Percentiles rank a stretch among this genome's conserved stretches.
Conservation (phyloP, 2,113 vertebrate genomes). For the Mustela nigripes region DNA sequence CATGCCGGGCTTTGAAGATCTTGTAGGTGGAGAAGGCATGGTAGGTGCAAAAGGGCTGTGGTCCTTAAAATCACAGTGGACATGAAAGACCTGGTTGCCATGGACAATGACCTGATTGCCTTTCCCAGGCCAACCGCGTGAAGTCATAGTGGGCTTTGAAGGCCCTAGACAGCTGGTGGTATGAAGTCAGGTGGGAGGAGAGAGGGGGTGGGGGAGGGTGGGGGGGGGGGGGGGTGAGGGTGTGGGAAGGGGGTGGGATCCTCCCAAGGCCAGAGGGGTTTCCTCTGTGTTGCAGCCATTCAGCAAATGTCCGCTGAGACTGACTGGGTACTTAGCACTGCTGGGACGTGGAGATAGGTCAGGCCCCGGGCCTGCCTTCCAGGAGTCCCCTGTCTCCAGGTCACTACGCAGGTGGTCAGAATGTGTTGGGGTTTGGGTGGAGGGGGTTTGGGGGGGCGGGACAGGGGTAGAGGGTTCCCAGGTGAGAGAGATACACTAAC, state of each 20-base stretch:
- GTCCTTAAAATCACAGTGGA: constrained; percentile 53
- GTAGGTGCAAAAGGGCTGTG: constrained; percentile 33
- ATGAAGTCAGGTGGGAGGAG: constrained; percentile 44
- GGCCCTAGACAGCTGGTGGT: background rate
- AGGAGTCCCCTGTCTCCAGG: background rate
- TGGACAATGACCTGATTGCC: background rate
- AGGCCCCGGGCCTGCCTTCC: background rate
- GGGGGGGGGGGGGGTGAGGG: background rate
- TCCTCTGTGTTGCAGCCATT: background rate
- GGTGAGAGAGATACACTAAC: background rate
- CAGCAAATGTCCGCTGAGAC: background rate
- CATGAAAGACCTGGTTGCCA: background rate
- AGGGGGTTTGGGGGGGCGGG: background rate
- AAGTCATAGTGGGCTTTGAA: constrained; percentile 78
- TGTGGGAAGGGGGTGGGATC: background rate
- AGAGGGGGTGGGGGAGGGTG: background rate
- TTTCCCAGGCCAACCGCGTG: constrained; percentile 22
- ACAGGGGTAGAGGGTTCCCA: background rate
- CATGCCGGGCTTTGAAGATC: constrained; percentile 40
- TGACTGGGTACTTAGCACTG: background rate
- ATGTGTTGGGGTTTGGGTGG: background rate
- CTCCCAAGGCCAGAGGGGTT: background rate
- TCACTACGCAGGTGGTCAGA: background rate
- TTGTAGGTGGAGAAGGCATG: constrained; percentile 69
- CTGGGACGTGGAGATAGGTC: background rate